Conservation (phyloP, 1,140 invertebrate genomes). For the Zophobas atratus region DNA sequence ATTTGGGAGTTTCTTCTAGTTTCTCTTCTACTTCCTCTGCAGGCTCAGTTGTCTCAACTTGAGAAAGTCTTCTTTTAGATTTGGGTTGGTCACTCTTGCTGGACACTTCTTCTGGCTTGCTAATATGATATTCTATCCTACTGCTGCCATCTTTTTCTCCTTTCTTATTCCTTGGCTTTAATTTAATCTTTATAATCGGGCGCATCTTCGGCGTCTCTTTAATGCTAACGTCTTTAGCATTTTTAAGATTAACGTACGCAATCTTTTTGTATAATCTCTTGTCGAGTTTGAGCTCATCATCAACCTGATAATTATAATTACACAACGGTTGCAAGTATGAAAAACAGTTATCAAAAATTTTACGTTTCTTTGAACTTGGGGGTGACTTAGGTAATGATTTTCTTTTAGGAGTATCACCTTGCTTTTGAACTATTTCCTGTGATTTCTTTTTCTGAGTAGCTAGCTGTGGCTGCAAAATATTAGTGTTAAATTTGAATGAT, state of each 20-base stretch:
- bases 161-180: slow-evolving; percentile 5
- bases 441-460: neutral
- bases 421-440: neutral
- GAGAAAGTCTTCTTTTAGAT: neutral
- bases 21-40: neutral
- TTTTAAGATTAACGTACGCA: slow-evolving; percentile 15
- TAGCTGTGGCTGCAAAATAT: slow-evolving; percentile 1
- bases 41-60: neutral
- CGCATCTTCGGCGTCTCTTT: slow-evolving; percentile 14
- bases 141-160: slow-evolving; percentile 1
- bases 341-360: slow-evolving; percentile 25
- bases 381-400: slow-evolving; percentile 12
- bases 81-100: neutral
- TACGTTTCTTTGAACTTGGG: slow-evolving; percentile 18
- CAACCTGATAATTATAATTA: slow-evolving; percentile 18
- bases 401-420: slow-evolving; percentile 20
- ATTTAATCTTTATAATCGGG: slow-evolving; percentile 21
- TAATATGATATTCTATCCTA: neutral
- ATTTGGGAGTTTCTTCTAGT: slow-evolving; percentile 25
- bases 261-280: slow-evolving; percentile 11
- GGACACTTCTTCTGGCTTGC: slow-evolving; percentile 13
- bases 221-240: slow-evolving; percentile 6
- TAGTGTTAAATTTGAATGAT: no score
- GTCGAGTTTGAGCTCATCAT: slow-evolving; percentile 3
- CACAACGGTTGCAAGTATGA: slow-evolving; percentile 15